Conservation (phyloP, 2,113 vertebrate species). For the Mesoclemmys tuberculata region DNA sequence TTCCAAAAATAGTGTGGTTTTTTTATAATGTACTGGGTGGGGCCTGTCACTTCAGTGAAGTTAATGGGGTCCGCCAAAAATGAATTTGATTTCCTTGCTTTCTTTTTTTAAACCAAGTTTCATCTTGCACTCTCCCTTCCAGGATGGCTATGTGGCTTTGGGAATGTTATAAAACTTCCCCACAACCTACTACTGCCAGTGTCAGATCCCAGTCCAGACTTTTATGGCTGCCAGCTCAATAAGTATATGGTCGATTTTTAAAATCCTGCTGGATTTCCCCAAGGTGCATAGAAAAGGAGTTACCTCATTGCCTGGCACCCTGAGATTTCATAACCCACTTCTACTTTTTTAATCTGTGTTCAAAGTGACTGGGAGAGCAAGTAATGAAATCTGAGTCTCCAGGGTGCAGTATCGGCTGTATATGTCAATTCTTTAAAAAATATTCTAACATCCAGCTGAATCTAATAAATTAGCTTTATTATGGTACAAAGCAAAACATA, state of each 20-base stretch:
- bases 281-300: constrained; percentile 37
- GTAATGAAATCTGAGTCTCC: constrained; percentile 32
- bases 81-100: neutral
- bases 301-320: constrained; percentile 42
- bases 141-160: neutral
- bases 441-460: neutral
- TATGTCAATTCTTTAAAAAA: neutral
- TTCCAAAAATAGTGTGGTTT: neutral
- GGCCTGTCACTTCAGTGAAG: neutral
- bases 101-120: constrained; percentile 22
- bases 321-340: constrained; percentile 3
- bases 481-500: constrained; percentile 1
- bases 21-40: neutral
- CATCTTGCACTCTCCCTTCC: neutral
- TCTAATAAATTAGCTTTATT: constrained; percentile 19
- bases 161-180: neutral
- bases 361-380: neutral
- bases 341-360: constrained; percentile 24
- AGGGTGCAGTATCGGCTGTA: neutral
- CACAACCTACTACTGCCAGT: constrained; percentile 1
- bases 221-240: constrained; percentile 48
- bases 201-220: constrained; percentile 47
- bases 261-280: constrained; percentile 40
- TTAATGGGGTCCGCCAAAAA: neutral
- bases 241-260: constrained; percentile 34